Base-by-base conservation (phyloP, 2,797 vertebrate species). In the Amniataba percoides region DNA sequence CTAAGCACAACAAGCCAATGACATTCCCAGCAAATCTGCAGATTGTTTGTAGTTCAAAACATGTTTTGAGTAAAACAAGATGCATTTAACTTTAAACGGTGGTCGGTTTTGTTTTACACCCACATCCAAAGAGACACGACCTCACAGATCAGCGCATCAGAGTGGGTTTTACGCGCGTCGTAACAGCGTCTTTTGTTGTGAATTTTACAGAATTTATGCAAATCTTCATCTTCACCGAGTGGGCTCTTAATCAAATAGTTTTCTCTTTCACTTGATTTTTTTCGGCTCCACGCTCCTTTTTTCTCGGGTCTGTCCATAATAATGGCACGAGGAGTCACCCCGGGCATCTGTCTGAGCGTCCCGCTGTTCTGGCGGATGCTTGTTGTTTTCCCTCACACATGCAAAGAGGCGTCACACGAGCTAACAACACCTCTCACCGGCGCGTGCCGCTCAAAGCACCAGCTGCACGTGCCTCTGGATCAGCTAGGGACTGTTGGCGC, bases 331-430 rank as follows among this genome's bases (percentile, higher is more conserved):
- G 46, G 59, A 70, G 45, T 48, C 72, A 0, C 62, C 45, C 72
- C 60, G 1, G 67, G 12, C 68, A 18, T 61, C 45, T 63, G 60
- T 67, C 66, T 46, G 67, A 36, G 71, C 68, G 2, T 68, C 87
- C 42, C 63, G 70, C 84, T 75, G 85, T 3, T 53, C 12, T n/a
- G 58, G 65, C 85, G 77, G 79, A 81, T 81, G 68, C 63, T 13
- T 52, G 27, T 19, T 52, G 51, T 6, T 80, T 74, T 55, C 15
- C 16, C 61, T 68, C 58, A 43, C 78, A 76, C 0, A 1, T 90
- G 84, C 2, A 63, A 87, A 90, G 56, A 3, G n/a, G 40, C 1
- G 7, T 2, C 59, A 23, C 91, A 64, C 87, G 79, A 63, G 81
- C 51, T 40, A 55, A 7, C 10, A 0, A 75, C 84, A 71, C 83